Evolutionary conservation across 2,797 vertebrate genomes (phyloP).

Genomic region (Thaleichthys pacificus): DNA sequence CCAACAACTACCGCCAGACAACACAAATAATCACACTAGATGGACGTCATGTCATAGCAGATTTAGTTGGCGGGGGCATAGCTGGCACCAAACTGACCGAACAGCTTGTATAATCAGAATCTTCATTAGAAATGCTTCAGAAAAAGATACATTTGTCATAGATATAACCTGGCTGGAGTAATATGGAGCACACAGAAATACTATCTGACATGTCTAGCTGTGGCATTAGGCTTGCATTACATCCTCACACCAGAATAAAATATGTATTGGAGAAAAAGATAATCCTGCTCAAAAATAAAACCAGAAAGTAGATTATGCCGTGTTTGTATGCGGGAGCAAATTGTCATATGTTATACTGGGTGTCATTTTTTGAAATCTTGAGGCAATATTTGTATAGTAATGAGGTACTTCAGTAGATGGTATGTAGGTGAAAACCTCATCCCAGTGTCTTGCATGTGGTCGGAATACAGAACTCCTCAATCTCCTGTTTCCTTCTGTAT

Average conservation of each 20-base stretch:
- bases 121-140: constrained; percentile 9
- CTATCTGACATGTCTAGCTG: constrained; percentile 8
- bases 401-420: too few relatives aligned
- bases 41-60: not conserved
- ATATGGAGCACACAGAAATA: not conserved
- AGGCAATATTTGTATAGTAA: too few relatives aligned
- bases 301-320: too few relatives aligned
- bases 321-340: too few relatives aligned
- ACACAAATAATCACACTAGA: too few relatives aligned
- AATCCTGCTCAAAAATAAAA: too few relatives aligned
- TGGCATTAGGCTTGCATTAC: constrained; percentile 8
- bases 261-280: not conserved
- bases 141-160: not conserved
- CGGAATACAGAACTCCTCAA: not conserved
- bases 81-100: constrained; percentile 15
- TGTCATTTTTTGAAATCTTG: too few relatives aligned
- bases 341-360: too few relatives aligned
- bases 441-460: not conserved
- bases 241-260: constrained; percentile 1
- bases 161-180: not conserved
- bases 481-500: not conserved
- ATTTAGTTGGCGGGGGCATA: not conserved
- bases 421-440: too few relatives aligned
- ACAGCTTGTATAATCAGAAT: constrained; percentile 46
- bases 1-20: not conserved